Conservation (phyloP, 2,797 vertebrate species). For the Sus cebifrons region DNA sequence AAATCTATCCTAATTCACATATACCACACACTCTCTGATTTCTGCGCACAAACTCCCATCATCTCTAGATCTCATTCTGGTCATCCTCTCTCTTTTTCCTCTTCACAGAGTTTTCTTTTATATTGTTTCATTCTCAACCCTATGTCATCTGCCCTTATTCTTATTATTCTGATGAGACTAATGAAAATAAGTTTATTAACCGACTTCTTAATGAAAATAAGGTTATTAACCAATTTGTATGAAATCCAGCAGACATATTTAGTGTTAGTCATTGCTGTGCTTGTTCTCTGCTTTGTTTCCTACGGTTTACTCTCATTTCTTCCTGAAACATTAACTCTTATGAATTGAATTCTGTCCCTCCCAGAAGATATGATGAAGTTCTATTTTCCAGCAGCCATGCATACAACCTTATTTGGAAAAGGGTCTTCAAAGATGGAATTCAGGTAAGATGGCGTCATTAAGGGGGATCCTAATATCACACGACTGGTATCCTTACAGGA, state of each 20-base stretch:
- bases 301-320: neutral
- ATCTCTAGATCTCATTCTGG: neutral
- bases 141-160: neutral
- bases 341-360: neutral
- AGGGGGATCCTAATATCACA: neutral
- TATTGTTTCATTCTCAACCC: neutral
- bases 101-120: neutral
- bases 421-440: neutral
- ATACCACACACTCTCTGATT: neutral
- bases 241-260: neutral
- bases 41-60: too few relatives aligned
- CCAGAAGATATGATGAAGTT: neutral
- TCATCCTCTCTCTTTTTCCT: neutral
- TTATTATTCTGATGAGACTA: neutral
- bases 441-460: neutral
- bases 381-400: neutral
- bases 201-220: neutral
- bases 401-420: neutral
- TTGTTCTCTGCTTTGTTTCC: neutral
- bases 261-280: too few relatives aligned
- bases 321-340: neutral
- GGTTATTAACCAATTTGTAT: neutral
- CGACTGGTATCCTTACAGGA: too few relatives aligned
- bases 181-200: neutral
- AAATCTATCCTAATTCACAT: neutral